Base-by-base conservation (phyloP, 1,140 invertebrate genomes). In the Kradibia gibbosae region DNA sequence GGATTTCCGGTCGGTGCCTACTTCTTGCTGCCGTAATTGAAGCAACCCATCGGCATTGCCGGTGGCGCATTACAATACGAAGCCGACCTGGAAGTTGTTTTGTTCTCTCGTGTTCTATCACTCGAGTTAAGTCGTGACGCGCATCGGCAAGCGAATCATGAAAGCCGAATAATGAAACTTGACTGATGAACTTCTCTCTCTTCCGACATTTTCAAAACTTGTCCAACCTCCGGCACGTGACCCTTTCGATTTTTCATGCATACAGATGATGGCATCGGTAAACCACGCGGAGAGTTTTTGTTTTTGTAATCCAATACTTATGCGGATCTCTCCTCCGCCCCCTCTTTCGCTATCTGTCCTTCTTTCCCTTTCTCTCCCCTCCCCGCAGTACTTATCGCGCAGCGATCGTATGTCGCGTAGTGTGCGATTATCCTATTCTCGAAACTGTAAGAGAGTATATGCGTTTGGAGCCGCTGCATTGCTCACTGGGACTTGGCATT, bases 281-380 rank as follows among this genome's bases (percentile, higher is more conserved):
- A 17, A 17, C 20, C 45, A 28, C n/a, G 10, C 22, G 13, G 53
- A 57, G 15, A 31, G 8, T 57, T 50, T 78, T 78, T 78, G 65
- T 71, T 78, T n/a, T 78, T 78, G 77, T 78, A 78, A 78, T 71
- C 11, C 34, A 17, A 71, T 42, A 71, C 76, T 78, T 53, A 71
- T 45, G 22, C 50, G 65, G 25, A 65, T 62, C 39, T 31, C 67
- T 45, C 55, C 22, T 22, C 22, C n/a, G n/a, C 55, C 22, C 55
- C 22, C 55, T 57, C 55, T 57, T 22, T 57, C 55, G 15, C 55
- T 57, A 8, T 57, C 55, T n/a, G n/a, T n/a, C n/a, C n/a, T n/a
- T n/a, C n/a, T n/a, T n/a, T n/a, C n/a, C n/a, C n/a, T n/a, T n/a
- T n/a, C n/a, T n/a, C n/a, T n/a, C n/a, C n/a, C n/a, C n/a, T n/a